A percentile compares a stretch with the other conserved stretches of the same genome.
Conservation (phyloP, 1,140 invertebrate species). For the Drosophila tropicalis region DNA sequence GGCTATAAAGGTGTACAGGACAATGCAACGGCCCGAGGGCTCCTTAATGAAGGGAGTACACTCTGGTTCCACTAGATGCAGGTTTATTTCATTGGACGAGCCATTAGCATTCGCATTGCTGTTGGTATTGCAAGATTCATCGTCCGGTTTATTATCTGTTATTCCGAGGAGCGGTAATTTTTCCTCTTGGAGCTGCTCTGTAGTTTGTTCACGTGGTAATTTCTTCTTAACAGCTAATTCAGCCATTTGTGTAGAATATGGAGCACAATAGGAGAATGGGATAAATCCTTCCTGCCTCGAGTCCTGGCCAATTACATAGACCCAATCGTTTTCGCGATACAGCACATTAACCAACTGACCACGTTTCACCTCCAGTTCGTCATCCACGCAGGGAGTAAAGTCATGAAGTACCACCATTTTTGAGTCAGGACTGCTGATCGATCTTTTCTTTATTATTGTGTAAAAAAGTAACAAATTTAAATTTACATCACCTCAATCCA, state of each 20-base stretch:
- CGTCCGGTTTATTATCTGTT: conserved; percentile 83
- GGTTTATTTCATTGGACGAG: conserved; percentile 84
- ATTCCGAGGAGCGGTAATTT: conserved; percentile 62
- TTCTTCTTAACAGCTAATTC: conserved; percentile 93
- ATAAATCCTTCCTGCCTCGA: conserved; percentile 96
- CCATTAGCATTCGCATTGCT: conserved; percentile 1
- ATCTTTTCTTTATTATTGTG: not conserved
- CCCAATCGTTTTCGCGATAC: conserved; percentile 98
- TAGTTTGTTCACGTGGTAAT: conserved; percentile 87
- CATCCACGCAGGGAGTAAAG: conserved; percentile 97
- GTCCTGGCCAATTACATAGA: conserved; percentile 95
- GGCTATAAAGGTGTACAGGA: conserved; percentile 96
- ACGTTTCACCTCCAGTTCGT: conserved; percentile 91
- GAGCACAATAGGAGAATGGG: conserved; percentile 95
- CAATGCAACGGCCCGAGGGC: conserved; percentile 94
- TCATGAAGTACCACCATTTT: conserved; percentile 98
- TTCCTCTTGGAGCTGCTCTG: conserved; percentile 66
- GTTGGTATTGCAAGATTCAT: conserved; percentile 36
- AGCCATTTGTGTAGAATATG: conserved; percentile 91
- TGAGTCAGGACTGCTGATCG: conserved; percentile 89
- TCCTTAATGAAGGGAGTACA: conserved; percentile 94
- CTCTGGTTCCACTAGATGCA: conserved; percentile 83
- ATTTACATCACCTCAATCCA: conserved; percentile 85
- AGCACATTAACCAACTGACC: conserved; percentile 94
- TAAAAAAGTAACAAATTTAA: no score